Percentiles rank a stretch among this genome's conserved stretches.
These are phyloP conservation scores for Cherax destructor DNA, from an alignment of 1,140 invertebrate species.

Conservation along the genomic window DNA sequence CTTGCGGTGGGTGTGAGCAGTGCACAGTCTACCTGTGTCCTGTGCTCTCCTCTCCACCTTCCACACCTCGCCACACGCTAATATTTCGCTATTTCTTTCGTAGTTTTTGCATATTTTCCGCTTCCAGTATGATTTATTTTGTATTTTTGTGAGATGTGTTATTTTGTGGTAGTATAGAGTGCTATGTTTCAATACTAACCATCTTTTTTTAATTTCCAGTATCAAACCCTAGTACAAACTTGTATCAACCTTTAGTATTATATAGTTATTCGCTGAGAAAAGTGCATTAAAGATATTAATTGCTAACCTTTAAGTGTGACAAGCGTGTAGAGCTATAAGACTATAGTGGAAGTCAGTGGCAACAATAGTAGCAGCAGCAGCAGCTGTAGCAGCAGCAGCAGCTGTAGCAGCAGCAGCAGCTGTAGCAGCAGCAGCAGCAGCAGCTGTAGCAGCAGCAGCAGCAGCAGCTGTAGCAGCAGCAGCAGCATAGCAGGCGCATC, in stretches of 20 bases:
- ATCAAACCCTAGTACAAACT: neutral
- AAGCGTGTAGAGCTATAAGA: neutral
- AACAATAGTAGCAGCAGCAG: neutral
- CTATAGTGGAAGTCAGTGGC: neutral
- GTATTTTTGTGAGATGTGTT: neutral
- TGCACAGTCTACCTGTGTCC: constrained; percentile 36
- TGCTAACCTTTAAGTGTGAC: neutral
- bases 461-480: too few species aligned
- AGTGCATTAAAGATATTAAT: neutral
- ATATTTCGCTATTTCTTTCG: neutral
- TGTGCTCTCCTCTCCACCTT: constrained; percentile 13
- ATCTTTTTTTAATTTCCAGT: constrained; percentile 11
- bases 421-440: neutral
- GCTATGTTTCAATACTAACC: neutral
- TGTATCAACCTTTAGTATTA: neutral
- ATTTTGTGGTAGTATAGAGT: neutral
- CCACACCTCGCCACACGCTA: neutral
- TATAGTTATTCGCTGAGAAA: neutral
- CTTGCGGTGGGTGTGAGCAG: neutral
- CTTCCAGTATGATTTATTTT: neutral
- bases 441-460: too few species aligned
- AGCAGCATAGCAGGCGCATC: neutral
- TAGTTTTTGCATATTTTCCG: neutral
- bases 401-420: neutral
- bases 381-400: too few species aligned